Percentiles rank a stretch among this genome's conserved stretches.
Evolutionary conservation across 2,888 invertebrate genomes (phyloP).

Genomic region (Catotricha subobsoleta): DNA sequence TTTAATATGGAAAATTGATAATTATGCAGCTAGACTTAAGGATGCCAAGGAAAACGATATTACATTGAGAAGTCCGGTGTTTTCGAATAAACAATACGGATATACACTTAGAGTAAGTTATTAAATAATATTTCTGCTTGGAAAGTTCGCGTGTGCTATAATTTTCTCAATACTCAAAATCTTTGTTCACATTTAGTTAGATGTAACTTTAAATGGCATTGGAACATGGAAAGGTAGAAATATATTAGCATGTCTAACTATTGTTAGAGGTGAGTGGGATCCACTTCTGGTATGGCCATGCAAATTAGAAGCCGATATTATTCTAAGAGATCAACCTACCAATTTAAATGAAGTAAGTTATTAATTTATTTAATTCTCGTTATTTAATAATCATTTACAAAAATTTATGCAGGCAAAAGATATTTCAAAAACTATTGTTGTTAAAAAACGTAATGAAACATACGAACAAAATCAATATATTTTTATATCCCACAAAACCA

Average conservation of each 20-base stretch:
- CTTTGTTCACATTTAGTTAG: slow-evolving; percentile 31
- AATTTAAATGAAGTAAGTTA: slow-evolving; percentile 19
- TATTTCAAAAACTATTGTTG: slow-evolving; percentile 43
- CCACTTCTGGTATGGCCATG: slow-evolving; percentile 56
- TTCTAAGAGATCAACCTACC: slow-evolving; percentile 42
- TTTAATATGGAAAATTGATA: slow-evolving; percentile 51
- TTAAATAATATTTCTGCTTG: neutral
- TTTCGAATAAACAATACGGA: slow-evolving; percentile 52
- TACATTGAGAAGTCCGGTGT: slow-evolving; percentile 45
- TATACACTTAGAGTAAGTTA: slow-evolving; percentile 45
- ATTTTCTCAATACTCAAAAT: slow-evolving; percentile 1
- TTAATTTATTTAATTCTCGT: neutral
- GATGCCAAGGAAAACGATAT: slow-evolving; percentile 46
- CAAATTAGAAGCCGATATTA: slow-evolving; percentile 42
- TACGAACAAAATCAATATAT: slow-evolving; percentile 26
- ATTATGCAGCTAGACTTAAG: slow-evolving; percentile 44
- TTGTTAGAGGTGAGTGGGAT: slow-evolving; percentile 53
- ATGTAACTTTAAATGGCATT: slow-evolving; percentile 51
- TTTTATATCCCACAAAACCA: slow-evolving; percentile 25
- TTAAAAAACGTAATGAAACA: slow-evolving; percentile 32
- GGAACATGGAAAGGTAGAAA: slow-evolving; percentile 62
- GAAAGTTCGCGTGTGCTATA: neutral
- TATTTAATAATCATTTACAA: neutral
- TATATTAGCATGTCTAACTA: slow-evolving; percentile 46
- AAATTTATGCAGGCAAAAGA: slow-evolving; percentile 35